phyloP scores from a whole-genome alignment of 2,113 vertebrate species.

The Isichthys henryi region DNA sequence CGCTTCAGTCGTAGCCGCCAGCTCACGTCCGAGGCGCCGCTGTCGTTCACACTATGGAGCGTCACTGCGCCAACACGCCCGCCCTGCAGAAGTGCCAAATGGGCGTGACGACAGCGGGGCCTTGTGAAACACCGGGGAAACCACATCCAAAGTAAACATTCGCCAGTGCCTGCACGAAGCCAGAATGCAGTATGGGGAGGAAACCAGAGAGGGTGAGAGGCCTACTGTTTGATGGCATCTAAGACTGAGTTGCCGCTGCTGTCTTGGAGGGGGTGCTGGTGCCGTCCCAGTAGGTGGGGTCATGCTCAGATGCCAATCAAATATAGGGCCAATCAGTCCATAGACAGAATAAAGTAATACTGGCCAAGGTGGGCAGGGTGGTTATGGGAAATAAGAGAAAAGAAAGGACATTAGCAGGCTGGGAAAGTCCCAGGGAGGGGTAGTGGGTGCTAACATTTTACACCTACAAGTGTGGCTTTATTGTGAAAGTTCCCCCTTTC shows the following conservation, averaged over 20 bases:
- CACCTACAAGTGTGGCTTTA: not conserved
- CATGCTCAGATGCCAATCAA: not conserved
- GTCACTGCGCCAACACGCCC: not conserved
- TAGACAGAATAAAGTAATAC: not conserved
- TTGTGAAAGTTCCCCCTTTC: not conserved
- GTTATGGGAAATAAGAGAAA: not conserved
- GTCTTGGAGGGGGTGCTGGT: not conserved
- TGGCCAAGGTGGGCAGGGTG: not conserved
- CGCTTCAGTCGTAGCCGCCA: not conserved
- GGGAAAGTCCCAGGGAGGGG: not conserved
- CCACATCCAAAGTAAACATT: not conserved
- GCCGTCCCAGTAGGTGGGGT: not conserved
- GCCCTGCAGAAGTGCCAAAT: not conserved
- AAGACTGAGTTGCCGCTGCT: not conserved
- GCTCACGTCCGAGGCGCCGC: not conserved
- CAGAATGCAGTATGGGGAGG: not conserved
- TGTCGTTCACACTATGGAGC: not conserved
- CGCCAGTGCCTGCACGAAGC: not conserved
- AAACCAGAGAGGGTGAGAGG: not conserved
- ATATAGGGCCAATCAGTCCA: not conserved
- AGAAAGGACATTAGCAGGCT: not conserved
- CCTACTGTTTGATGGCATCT: not conserved
- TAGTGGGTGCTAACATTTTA: not conserved
- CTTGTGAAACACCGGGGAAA: not conserved
- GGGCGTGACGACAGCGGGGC: not conserved